Conservation (phyloP, 2,113 vertebrate species). For the Vimba vimba region DNA sequence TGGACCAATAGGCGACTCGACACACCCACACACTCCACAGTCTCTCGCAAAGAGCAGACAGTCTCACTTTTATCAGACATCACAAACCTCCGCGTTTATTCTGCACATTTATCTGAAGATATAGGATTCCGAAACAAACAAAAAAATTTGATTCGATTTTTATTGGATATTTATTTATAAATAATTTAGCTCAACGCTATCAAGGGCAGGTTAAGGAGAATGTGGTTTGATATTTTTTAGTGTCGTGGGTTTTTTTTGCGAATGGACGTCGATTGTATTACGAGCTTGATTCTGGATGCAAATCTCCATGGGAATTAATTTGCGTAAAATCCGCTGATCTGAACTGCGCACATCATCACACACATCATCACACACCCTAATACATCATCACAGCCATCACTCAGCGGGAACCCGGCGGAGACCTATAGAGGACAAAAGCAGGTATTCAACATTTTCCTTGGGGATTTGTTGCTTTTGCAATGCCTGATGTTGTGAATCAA, state of each 20-base stretch:
- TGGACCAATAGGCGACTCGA: conserved; percentile 23
- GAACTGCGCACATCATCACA: neutral
- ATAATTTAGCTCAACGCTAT: neutral
- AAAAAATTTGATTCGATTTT: too few relatives aligned
- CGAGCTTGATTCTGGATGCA: neutral
- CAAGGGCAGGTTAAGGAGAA: neutral
- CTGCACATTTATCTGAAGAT: neutral
- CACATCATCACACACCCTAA: neutral
- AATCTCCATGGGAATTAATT: conserved; percentile 3
- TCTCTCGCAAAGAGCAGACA: neutral
- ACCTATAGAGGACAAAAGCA: neutral
- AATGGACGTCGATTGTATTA: neutral
- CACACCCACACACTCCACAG: conserved; percentile 2
- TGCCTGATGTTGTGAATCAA: neutral
- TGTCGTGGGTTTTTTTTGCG: neutral
- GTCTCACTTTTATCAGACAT: neutral
- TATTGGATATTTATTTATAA: neutral
- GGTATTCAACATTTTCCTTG: neutral
- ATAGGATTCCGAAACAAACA: neutral
- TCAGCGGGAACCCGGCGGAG: too few relatives aligned
- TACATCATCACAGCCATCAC: neutral
- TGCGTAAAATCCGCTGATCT: conserved; percentile 1
- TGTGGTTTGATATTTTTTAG: neutral
- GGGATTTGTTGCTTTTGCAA: neutral
- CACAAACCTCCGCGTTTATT: neutral